These are phyloP conservation scores for Anorthoa munda DNA, from an alignment of 2,888 invertebrate genomes.

Conservation along the genomic window DNA sequence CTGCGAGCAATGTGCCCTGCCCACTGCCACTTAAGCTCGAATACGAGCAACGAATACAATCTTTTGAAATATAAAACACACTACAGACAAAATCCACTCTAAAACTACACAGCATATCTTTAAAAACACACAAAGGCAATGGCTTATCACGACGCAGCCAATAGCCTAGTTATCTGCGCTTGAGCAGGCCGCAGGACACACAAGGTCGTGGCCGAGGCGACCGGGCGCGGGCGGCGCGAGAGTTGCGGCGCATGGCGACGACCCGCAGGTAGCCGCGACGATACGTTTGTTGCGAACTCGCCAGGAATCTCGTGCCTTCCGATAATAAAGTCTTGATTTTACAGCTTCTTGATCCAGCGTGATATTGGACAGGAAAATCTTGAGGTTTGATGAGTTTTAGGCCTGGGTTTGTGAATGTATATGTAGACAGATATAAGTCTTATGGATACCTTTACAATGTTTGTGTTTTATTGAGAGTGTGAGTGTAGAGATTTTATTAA, in stretches of 20 bases:
- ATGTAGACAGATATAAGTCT: too few relatives aligned
- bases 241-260: slow-evolving; percentile 9
- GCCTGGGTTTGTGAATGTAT: background rate
- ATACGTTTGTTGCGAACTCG: slow-evolving; percentile 26
- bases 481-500: too few relatives aligned
- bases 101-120: background rate
- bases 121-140: slow-evolving; percentile 37
- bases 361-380: slow-evolving; percentile 34
- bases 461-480: too few relatives aligned
- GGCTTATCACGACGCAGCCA: slow-evolving; percentile 51
- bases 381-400: background rate
- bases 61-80: too few relatives aligned
- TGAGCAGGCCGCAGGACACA: slow-evolving; percentile 51
- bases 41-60: background rate
- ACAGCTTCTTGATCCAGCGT: slow-evolving; percentile 48
- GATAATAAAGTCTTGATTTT: slow-evolving; percentile 51
- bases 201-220: slow-evolving; percentile 64
- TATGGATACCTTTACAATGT: too few relatives aligned
- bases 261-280: slow-evolving; percentile 54
- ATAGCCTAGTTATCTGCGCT: slow-evolving; percentile 51
- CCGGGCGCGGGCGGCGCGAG: slow-evolving; percentile 23
- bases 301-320: slow-evolving; percentile 45
- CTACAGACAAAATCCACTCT: background rate
- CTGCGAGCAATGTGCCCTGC: too few relatives aligned
- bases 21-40: too few relatives aligned